Evolutionary conservation across 2,888 invertebrate genomes (phyloP).

Genomic region (Meghimatium bilineatum): DNA sequence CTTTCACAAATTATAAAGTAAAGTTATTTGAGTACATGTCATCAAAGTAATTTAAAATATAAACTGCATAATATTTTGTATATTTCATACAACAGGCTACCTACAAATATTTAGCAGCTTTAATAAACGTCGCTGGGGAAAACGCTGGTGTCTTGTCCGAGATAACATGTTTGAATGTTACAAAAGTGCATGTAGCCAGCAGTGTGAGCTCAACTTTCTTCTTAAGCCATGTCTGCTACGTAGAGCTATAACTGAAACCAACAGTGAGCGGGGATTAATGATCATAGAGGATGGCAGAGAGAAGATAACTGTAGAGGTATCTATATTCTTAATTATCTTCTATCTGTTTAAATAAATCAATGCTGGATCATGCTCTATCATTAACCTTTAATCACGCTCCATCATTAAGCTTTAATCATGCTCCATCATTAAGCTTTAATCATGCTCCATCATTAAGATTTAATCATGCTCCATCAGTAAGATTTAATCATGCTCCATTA

Average conservation of each 20-base stretch:
- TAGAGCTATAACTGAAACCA: conserved; percentile 65
- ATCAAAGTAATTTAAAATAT: too few species aligned
- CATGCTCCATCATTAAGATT: too few species aligned
- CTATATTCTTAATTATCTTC: not conserved
- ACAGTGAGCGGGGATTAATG: conserved; percentile 69
- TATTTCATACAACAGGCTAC: conserved; percentile 57
- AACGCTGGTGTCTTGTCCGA: conserved; percentile 66
- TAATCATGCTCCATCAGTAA: too few species aligned
- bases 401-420: too few species aligned
- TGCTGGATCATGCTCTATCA: too few species aligned
- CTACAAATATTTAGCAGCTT: conserved; percentile 69
- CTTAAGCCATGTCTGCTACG: conserved; percentile 62
- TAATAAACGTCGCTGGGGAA: conserved; percentile 68
- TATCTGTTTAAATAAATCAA: not conserved
- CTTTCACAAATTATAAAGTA: too few species aligned
- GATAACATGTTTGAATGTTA: conserved; percentile 70
- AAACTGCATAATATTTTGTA: not conserved
- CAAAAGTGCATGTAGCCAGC: conserved; percentile 56
- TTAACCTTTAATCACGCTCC: too few species aligned
- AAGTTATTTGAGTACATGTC: too few species aligned
- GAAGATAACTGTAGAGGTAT: conserved; percentile 71
- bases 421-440: too few species aligned
- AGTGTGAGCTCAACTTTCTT: conserved; percentile 66
- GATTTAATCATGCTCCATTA: too few species aligned
- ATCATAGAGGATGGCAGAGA: conserved; percentile 59